Base-by-base conservation (phyloP, 2,797 vertebrate genomes). In the Sebastes matsubarae region DNA sequence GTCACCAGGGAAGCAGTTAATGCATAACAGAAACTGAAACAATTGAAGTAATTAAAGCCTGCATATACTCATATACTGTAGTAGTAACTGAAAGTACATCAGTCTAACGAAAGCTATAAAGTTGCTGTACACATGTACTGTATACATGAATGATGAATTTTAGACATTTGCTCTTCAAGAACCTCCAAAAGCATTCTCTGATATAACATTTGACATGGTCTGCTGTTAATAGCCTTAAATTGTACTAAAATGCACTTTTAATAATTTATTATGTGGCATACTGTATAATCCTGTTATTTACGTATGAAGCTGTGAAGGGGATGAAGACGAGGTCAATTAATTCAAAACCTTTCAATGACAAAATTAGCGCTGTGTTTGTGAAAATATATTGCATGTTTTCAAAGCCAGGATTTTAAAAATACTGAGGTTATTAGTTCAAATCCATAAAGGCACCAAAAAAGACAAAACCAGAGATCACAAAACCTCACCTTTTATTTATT, bases 1-100 rank as follows among this genome's bases (percentile, higher is more conserved):
- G 82, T 91, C 84, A 92, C 80, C 24, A 79, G 32, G 38, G 58
- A 72, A 11, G 24, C n/a, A 18, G 32, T 63, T 52, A 75, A 74
- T 70, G 65, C 70, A 81, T 79, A 9, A 65, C 29, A 68, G 8
- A 55, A 72, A 77, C 20, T 55, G 66, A 87, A 77, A 83, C 50
- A 61, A 24, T 3, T 1, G 10, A 64, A 85, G 36, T 42, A 42
- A 75, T 75, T 63, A 27, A 59, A 80, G 18, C 79, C 60, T 18
- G 55, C 10, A 29, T 22, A 52, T 25, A 38, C 13, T 14, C 34
- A 36, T 36, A 36, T 36, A 36, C 34, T 36, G 34, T 36, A 36
- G 46, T 22, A 55, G 36, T 3, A 63, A 65, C 0, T 55, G 20
- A 77, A 72, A 32, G 22, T 34, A 6, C 1, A 3, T 22, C 25